Evolutionary conservation across 2,797 vertebrate species (phyloP).

Genomic region (Etheostoma perlongum): DNA sequence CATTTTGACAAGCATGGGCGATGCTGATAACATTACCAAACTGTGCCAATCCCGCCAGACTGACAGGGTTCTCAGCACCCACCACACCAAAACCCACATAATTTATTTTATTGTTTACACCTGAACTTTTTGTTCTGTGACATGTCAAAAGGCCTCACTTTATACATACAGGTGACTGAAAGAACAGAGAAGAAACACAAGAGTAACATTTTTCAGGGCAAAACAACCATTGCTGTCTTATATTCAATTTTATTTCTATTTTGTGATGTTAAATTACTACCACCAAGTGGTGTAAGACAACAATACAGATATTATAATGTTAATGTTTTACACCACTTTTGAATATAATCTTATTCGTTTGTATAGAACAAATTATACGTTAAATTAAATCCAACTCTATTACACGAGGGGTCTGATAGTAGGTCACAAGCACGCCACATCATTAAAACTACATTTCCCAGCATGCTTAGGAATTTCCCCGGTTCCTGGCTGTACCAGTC

Average conservation of each 20-base stretch:
- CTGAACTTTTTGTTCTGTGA: neutral
- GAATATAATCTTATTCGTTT: neutral
- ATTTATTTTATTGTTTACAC: neutral
- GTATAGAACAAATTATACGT: neutral
- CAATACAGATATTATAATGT: neutral
- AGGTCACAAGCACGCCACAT: fast-evolving
- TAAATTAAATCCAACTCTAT: neutral
- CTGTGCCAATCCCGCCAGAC: neutral
- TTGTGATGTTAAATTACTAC: constrained; percentile 49
- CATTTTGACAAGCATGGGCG: neutral
- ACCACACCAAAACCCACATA: neutral
- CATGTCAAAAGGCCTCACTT: neutral
- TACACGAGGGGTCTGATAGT: neutral
- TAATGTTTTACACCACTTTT: neutral
- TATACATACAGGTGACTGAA: neutral
- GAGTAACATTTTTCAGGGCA: neutral
- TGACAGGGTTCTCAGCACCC: neutral
- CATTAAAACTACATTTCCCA: constrained; percentile 85
- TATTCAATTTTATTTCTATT: neutral
- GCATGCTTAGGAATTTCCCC: constrained; percentile 31
- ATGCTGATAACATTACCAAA: neutral
- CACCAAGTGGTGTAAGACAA: constrained; percentile 66
- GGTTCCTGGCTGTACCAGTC: constrained; percentile 49
- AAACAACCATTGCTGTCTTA: neutral
- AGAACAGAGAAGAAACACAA: neutral